Evolutionary conservation across 2,797 vertebrate species (phyloP), one percentile per base, ranked within the genome.

Genomic region (Gallinago stenura): DNA sequence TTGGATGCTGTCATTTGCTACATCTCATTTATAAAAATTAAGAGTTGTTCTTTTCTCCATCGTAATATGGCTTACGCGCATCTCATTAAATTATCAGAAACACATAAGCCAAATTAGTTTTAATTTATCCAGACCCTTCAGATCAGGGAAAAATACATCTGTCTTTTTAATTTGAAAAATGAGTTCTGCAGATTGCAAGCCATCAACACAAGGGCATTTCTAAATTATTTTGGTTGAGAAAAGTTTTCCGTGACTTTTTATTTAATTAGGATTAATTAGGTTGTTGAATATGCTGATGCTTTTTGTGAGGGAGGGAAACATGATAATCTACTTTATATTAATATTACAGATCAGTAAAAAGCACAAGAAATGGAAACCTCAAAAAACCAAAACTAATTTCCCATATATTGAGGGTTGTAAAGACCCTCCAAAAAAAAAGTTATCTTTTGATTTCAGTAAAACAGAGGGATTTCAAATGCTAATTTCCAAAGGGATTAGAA

Each of bases 181-280:
- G 80, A 81, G 56, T 84, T 76, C 89, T 92, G 85, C 62, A 80
- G 92, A 93, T 86, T 95, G 71, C 61, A 89, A 96, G 58, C 48
- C 22, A 79, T 91, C 48, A 61, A 2, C 88, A 91, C 77, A 91
- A 85, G 93, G 70, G 9, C 56, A 87, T 89, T 89, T 93, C 78
- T 33, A 84, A 95, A 89, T 93, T 90, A 89, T 53, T 96, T 95
- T 92, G 75, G 87, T 83, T 1, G 53, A 87, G 50, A 60, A 37
- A 95, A 96, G 76, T 83, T 81, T 95, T 95, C 53, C 3, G 4
- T 96, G 87, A 94, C 45, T 94, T 96, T 58, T 56, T 93, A 13
- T 88, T 97, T 92, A 93, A 91, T 89, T 75, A 96, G 71, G 41
- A 93, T 95, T 89, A 91, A 91, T 96, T 90, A 91, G 24, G 58